phyloP scores from a whole-genome alignment of 2,797 vertebrate genomes.

The Arnoldichthys spilopterus region DNA sequence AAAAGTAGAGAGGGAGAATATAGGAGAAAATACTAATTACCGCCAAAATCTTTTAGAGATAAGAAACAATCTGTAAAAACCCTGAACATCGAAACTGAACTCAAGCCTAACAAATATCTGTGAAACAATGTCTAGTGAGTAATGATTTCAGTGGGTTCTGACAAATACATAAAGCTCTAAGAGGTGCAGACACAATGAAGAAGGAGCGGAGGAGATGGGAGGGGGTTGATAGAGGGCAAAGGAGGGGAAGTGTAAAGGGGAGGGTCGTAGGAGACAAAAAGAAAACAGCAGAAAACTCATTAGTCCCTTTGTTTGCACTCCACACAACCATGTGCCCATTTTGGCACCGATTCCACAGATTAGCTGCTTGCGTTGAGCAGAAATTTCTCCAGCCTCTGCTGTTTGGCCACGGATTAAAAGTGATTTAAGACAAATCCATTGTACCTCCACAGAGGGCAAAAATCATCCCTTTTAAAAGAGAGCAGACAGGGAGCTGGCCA shows the following conservation, averaged over 20 bases:
- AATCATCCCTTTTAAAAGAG: conserved; percentile 79
- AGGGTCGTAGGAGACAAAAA: conserved; percentile 47
- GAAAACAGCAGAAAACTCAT: conserved; percentile 34
- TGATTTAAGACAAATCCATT: conserved; percentile 83
- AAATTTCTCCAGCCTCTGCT: conserved; percentile 44
- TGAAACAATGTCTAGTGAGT: neutral
- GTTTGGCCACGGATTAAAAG: conserved; percentile 76
- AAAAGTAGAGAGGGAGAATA: neutral
- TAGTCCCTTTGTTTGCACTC: conserved; percentile 42
- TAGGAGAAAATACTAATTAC: neutral
- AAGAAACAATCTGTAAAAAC: neutral
- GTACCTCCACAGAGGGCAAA: conserved; percentile 78
- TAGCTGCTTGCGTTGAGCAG: conserved; percentile 31
- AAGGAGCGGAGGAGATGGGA: conserved; percentile 34
- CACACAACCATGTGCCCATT: conserved; percentile 36
- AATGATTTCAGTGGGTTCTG: neutral
- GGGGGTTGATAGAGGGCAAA: neutral
- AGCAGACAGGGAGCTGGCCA: conserved; percentile 73
- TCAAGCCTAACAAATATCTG: neutral
- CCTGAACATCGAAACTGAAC: neutral
- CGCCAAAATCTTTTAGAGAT: neutral
- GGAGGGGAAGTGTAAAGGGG: conserved; percentile 44
- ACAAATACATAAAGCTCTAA: neutral
- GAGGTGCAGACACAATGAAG: conserved; percentile 66
- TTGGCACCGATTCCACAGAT: conserved; percentile 45